Base-by-base conservation (phyloP, 2,888 invertebrate species). In the Noctua fimbriata region DNA sequence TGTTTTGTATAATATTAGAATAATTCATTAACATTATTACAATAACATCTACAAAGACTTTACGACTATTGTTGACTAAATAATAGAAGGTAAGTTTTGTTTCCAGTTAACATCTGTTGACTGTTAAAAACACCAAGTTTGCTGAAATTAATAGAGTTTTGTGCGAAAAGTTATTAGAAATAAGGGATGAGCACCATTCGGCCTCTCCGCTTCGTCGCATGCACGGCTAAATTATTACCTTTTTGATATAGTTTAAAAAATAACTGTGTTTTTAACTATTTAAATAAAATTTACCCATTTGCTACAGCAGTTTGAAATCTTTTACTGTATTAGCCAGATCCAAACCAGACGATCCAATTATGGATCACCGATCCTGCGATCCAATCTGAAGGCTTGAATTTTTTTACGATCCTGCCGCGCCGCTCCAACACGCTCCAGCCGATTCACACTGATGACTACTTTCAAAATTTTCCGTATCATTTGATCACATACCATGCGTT, bases 1-100 rank as follows among this genome's bases (percentile, higher is more conserved):
- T 81, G 69, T 71, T 78, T 83, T 76, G 84, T 77, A 75, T 81
- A 83, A 81, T 73, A 77, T 78, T 78, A 77, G 69, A 75, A 88
- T 88, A 78, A 76, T 79, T 86, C 70, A 81, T 78, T 72, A 75
- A 63, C 44, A 65, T 65, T 65, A 65, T 36, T 21, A 65, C 36
- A 21, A 65, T 65, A 79, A 83, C 78, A 70, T 83, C 71, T 21
- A 72, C 75, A 69, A 73, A 67, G 47, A 65, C 28, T 75, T 28
- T 44, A 81, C 60, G 28, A 65, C 66, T 69, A 73, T 79, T 86
- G 65, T 75, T 73, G n/a, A 60, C 81, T 63, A 76, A 80, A 82
- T 73, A 78, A 77, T 67, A 73, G 66, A 47, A 58, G 28, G 76
- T 55, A 72, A 69, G 36, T 78, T 82, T 82, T 72, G 66, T 75